Evolutionary conservation across 2,888 invertebrate genomes (phyloP).

Genomic region (Acleris sparsana): DNA sequence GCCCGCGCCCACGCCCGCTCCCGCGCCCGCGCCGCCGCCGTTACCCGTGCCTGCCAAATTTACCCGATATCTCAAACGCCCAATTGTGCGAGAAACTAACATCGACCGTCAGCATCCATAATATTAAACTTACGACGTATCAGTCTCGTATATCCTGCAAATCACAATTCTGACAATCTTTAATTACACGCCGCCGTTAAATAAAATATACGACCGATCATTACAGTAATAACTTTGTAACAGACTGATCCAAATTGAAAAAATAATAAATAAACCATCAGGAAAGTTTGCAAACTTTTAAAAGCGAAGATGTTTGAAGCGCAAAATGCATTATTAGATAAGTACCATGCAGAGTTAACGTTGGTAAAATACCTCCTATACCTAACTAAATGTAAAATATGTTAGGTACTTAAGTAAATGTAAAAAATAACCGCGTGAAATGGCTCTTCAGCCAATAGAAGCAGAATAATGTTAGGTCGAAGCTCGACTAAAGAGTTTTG

Average conservation of each 20-base stretch:
- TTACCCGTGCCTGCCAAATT: neutral
- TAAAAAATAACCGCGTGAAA: too few species aligned
- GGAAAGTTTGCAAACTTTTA: constrained; percentile 26
- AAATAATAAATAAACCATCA: constrained; percentile 24
- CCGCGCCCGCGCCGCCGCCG: constrained; percentile 17
- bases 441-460: too few species aligned
- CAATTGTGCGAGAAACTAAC: too few species aligned
- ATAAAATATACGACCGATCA: neutral
- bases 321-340: constrained; percentile 48
- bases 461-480: too few species aligned
- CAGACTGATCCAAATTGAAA: constrained; percentile 48
- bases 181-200: neutral
- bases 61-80: neutral
- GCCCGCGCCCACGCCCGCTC: constrained; percentile 74
- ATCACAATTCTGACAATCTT: neutral
- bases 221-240: constrained; percentile 4
- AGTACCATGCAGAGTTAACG: constrained; percentile 58
- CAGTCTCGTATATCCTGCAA: too few species aligned
- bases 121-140: too few species aligned
- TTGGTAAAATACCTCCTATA: constrained; percentile 41
- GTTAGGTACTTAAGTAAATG: too few species aligned
- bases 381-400: too few species aligned
- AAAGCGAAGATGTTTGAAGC: constrained; percentile 52
- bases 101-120: too few species aligned
- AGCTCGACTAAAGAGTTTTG: too few species aligned